Base-by-base conservation (phyloP, 1,140 invertebrate species). In the Drosophila quadrilineata region DNA sequence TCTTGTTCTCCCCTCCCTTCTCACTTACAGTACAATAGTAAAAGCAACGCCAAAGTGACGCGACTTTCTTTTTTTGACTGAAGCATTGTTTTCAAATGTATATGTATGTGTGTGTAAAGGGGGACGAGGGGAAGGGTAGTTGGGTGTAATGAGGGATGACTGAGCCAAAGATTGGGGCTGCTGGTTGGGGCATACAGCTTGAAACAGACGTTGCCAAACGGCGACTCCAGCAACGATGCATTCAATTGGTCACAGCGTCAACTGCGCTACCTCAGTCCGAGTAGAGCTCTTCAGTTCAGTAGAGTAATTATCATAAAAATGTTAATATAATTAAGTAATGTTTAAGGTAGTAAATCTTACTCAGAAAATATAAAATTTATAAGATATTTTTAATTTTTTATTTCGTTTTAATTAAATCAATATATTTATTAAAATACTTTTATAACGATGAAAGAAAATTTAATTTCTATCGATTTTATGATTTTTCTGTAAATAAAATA, bases 21-120 rank as follows among this genome's bases (percentile, higher is more conserved):
- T 43, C 12, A 52, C 50, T 41, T 46, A 17, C 41, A 52, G 36
- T 57, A 52, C 33, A 66, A 49, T 58, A 45, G 70, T 22, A 49
- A 38, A 52, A 33, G 43, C 50, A 59, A 50, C 17, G 50, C 36
- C 46, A 57, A 71, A 77, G 63, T 68, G 63, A 50, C 49, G 49
- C 63, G 54, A 50, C 75, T 71, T 21, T 29, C 21, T 53, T 53
- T 22, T 65, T 53, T 28, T 53, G 53, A 45, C 40, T 21, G 49
- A 31, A 43, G 54, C 54, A 73, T 73, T 77, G 69, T 73, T 56
- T 48, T 35, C 35, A n/a, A n/a, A n/a, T n/a, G n/a, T n/a, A n/a
- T n/a, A 19, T 35, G 29, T 17, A 19, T 9, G 22, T 26, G n/a
- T 4, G 12, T 10, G 22, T 3, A 1, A 4, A 5, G 12, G 12